These are phyloP conservation scores for Larimichthys crocea DNA, from an alignment of 2,113 vertebrate species.

Conservation along the genomic window DNA sequence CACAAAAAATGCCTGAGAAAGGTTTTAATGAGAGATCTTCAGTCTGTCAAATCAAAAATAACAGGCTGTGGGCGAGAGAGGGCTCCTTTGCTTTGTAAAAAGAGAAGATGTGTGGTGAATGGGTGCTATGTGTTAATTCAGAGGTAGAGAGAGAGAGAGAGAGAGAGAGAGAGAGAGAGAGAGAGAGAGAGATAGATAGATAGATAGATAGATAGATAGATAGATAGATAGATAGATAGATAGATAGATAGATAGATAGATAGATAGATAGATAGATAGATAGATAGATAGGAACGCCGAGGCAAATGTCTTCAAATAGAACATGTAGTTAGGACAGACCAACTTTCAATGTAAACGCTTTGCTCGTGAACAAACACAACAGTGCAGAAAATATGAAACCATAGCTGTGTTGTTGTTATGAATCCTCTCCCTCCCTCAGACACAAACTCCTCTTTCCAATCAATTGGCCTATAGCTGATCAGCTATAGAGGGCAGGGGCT, in stretches of 20 bases:
- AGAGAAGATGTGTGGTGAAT: slow-evolving; percentile 18
- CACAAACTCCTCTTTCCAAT: slow-evolving; percentile 36
- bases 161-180: no score
- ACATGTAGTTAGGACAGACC: background rate
- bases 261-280: no score
- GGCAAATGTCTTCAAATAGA: slow-evolving; percentile 19
- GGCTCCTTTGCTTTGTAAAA: slow-evolving; percentile 29
- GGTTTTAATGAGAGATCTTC: slow-evolving; percentile 17
- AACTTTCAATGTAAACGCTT: background rate
- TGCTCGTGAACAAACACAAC: slow-evolving; percentile 2
- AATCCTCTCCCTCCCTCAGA: background rate
- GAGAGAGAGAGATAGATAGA: no score
- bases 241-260: no score
- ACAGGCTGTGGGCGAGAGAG: background rate
- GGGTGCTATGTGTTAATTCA: slow-evolving; percentile 23
- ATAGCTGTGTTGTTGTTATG: slow-evolving; percentile 7
- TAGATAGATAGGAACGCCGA: background rate
- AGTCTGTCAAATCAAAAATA: slow-evolving; percentile 4
- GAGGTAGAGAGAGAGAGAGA: no score
- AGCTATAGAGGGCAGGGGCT: slow-evolving; percentile 32
- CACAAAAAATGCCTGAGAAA: background rate
- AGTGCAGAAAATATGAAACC: background rate
- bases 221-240: background rate
- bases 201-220: background rate
- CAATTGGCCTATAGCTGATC: slow-evolving; percentile 47